Evolutionary conservation across 2,797 vertebrate species (phyloP), one percentile per base, ranked within the genome.

Genomic region (Sebastes umbrosus): DNA sequence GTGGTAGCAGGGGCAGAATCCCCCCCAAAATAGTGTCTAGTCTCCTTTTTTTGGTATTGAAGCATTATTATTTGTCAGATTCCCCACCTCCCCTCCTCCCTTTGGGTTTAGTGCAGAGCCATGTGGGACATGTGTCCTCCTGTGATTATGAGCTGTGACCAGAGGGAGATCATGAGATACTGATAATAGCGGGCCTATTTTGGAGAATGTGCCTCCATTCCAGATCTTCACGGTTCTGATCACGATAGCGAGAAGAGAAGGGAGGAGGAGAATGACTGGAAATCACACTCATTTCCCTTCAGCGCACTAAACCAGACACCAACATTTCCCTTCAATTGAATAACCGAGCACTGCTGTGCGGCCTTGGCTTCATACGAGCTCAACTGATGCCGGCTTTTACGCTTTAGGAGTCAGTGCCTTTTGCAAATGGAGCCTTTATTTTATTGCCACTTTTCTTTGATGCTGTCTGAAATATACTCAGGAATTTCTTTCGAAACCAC

Each of bases 61-160:
- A 58, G 68, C 34, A 22, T 77, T 71, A 50, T 82, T 82, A 60
- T 82, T 69, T 39, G 73, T 87, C 25, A 25, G 50, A 54, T 63
- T 14, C 12, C 1, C 63, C 25, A 25, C 58, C 16, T 2, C 27
- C 11, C n/a, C 1, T 22, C 34, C 36, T 43, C 59, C 58, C 66
- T 11, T 25, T 52, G 32, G 80, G 59, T 87, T 87, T 63, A 60
- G 68, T 52, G 75, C 70, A 57, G 70, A 31, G 74, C 73, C 36
- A 43, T 71, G 69, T 79, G 60, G 58, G 60, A 82, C 75, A n/a
- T 50, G 73, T 82, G 73, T 82, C 84, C 78, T 70, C 20, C 0
- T 83, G 80, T 73, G 88, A 86, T 88, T 90, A 89, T 73, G 82
- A 85, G 79, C 88, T 72, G 87, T 89, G 86, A 90, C 75, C 39